phyloP scores from a whole-genome alignment of 2,888 invertebrate genomes.

The Coronaproctus castanopsis region DNA sequence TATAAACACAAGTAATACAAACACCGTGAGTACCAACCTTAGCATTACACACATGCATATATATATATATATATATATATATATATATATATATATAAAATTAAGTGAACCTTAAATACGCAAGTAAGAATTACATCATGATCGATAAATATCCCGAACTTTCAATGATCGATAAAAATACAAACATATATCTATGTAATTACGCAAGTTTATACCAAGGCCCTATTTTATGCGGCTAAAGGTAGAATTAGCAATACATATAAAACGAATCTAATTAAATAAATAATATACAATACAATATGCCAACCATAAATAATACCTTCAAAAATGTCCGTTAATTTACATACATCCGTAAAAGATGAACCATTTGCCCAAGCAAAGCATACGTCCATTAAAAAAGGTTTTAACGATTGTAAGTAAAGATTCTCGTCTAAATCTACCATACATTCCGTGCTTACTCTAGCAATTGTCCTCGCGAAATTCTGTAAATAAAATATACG shows the following conservation, averaged over 20 bases:
- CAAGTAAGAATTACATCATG: no score
- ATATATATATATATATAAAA: no score
- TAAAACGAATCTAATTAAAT: not conserved
- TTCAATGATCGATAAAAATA: no score
- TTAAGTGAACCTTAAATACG: no score
- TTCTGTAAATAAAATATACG: conserved; percentile 52
- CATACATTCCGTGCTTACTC: conserved; percentile 62
- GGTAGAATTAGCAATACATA: not conserved
- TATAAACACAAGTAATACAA: no score
- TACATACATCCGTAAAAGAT: conserved; percentile 74
- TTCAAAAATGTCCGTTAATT: conserved; percentile 93
- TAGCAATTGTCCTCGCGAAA: conserved; percentile 76
- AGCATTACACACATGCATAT: no score
- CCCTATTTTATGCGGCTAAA: not conserved
- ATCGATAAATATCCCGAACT: no score
- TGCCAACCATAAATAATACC: no score
- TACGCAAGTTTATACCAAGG: no score
- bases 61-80: no score
- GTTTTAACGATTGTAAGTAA: conserved; percentile 82
- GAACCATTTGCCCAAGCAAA: conserved; percentile 89
- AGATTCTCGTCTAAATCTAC: conserved; percentile 71
- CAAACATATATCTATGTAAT: no score
- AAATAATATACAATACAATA: not conserved
- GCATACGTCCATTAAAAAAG: conserved; percentile 92
- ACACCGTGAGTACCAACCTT: no score